A percentile compares a stretch with the other conserved stretches of the same genome.
phyloP scores from a whole-genome alignment of 2,797 vertebrate species.

The Schizopygopsis pylzovi region DNA sequence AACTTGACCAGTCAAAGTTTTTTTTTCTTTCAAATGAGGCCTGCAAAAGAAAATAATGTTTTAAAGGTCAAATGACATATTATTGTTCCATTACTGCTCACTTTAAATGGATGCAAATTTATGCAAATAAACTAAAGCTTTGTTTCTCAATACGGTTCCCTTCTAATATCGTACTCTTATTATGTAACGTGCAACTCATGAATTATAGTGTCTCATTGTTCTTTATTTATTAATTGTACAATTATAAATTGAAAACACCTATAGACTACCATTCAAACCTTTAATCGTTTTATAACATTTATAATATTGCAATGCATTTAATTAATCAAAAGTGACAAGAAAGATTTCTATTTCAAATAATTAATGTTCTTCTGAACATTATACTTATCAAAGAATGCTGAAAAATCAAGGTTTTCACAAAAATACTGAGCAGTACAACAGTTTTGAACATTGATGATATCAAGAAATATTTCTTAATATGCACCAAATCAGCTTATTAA shows the following conservation, averaged over 20 bases:
- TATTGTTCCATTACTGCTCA: neutral
- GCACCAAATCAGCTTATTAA: neutral
- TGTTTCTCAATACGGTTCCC: neutral
- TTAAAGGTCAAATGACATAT: neutral
- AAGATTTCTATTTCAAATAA: neutral
- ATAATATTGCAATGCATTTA: neutral
- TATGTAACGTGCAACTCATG: neutral
- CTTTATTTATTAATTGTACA: neutral
- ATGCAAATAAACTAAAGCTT: neutral
- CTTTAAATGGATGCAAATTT: neutral
- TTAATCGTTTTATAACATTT: neutral
- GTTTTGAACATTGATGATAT: neutral
- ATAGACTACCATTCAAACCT: neutral
- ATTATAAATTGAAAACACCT: neutral
- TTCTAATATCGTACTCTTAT: neutral
- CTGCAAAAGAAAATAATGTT: slow-evolving; percentile 67
- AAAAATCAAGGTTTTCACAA: neutral
- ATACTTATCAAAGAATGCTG: neutral
- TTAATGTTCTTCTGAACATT: neutral
- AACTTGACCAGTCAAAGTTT: slow-evolving; percentile 86
- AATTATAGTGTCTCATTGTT: neutral
- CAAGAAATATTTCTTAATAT: neutral
- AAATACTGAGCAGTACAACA: neutral
- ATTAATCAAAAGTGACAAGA: neutral
- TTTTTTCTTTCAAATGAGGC: slow-evolving; percentile 84